phyloP scores from a whole-genome alignment of 2,888 invertebrate species.

The Drosophila suboccidentalis region DNA sequence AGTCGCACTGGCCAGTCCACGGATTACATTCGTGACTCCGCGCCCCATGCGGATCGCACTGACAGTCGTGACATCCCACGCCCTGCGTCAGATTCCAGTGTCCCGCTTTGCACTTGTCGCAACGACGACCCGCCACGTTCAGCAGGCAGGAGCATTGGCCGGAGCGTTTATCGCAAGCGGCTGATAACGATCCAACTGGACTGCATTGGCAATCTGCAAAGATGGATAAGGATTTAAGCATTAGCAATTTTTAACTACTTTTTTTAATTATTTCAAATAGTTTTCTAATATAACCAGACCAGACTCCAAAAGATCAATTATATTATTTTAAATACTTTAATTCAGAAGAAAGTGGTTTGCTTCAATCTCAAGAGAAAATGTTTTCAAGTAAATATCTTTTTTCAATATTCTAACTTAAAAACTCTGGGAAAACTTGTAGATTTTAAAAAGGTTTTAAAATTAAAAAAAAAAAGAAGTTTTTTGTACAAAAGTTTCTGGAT shows the following conservation, averaged over 20 bases:
- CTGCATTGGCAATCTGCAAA: slow-evolving; percentile 95
- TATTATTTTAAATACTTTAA: too few relatives aligned
- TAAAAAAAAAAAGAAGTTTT: too few relatives aligned
- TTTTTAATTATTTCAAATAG: too few relatives aligned
- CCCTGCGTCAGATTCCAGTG: slow-evolving; percentile 92
- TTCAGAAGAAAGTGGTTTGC: too few relatives aligned
- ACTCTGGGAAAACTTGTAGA: too few relatives aligned
- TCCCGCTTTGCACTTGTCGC: slow-evolving; percentile 91
- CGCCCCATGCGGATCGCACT: slow-evolving; percentile 91
- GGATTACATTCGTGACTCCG: slow-evolving; percentile 90
- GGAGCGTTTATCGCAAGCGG: slow-evolving; percentile 90
- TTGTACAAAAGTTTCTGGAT: too few relatives aligned
- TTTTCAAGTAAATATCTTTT: too few relatives aligned
- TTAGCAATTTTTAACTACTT: not conserved
- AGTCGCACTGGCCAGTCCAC: slow-evolving; percentile 91
- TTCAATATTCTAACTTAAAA: too few relatives aligned
- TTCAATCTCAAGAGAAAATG: too few relatives aligned
- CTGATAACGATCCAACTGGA: slow-evolving; percentile 89
- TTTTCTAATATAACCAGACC: too few relatives aligned
- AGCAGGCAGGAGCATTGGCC: slow-evolving; percentile 92
- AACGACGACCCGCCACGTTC: slow-evolving; percentile 90
- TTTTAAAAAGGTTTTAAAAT: too few relatives aligned
- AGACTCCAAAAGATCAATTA: too few relatives aligned
- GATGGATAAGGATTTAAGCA: not conserved
- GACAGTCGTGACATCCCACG: slow-evolving; percentile 93